Evolutionary conservation across 2,888 invertebrate genomes (phyloP), one percentile per base, ranked within the genome.

Genomic region (Choreutis nemorana): DNA sequence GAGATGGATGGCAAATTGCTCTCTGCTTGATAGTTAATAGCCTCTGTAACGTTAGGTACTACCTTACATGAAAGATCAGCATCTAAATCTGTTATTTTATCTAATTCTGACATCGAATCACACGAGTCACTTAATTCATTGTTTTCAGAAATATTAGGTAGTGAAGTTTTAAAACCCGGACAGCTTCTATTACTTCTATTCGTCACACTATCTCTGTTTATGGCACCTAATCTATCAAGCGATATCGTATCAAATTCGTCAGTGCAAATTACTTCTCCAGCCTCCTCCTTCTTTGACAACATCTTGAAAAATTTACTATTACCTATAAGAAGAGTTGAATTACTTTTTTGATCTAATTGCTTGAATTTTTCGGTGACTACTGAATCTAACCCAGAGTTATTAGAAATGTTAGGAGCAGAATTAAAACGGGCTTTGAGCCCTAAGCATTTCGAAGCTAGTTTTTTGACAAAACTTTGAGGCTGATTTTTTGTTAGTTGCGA

Each of bases 391-490:
- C 53, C 51, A 40, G 52, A 37, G 38, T 44, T 63, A 42, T 73
- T 73, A 59, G 70, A 66, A 48, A 78, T 73, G 47, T 78, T 77
- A 68, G 77, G 75, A 56, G 75, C 75, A 36, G 79, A 79, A 49
- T 66, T 73, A 44, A 79, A 78, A 43, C 72, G 77, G 34, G 75
- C 60, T 58, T 71, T 79, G 13, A 78, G 55, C 56, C 80, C 75
- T 57, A 78, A 71, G 71, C 71, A 77, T 57, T 77, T 79, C 18
- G 78, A 73, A 62, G 80, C 78, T 65, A 80, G 68, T 68, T 72
- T 73, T 68, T 73, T 70, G 34, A 77, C 78, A 55, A 78, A 77
- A 65, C 71, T 77, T 51, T 70, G 71, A 45, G 67, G 56, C 48
- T 68, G 62, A 48, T 46, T 61, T 55, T 75, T 75, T 46, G 65